Base-by-base conservation (phyloP, 2,113 vertebrate species). In the Gnathonemus longibarbis region DNA sequence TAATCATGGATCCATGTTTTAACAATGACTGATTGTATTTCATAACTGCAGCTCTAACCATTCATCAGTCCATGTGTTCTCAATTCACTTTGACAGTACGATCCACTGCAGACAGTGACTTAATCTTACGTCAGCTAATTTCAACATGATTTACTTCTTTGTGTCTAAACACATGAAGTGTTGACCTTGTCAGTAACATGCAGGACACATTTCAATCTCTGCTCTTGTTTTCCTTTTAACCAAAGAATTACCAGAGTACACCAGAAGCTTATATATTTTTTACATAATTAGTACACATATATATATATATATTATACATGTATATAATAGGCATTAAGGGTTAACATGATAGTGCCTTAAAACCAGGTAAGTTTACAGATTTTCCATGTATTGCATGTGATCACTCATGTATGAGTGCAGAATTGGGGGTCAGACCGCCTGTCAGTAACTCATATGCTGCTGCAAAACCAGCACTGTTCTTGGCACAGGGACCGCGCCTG, bases 281-380 rank as follows among this genome's bases (percentile, higher is more conserved):
- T 88, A 94, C 92, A 93, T 93, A 93, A 93, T 94, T 94, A 93
- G 93, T 95, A 95, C 95, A 93, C 95, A 95, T 91, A 95, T 95
- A 93, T 95, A 95, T 91, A 94, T 95, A 95, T 91, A 93, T 91
- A 94, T 91, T 94, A 94, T 93, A 94, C 94, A 94, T 93, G 92
- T 90, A 93, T 93, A 92, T 93, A 90, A 93, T 91, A 93, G 89
- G 92, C 89, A 94, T 89, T 91, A 92, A 39, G 90, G 88, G 92
- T 92, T 94, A 94, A 92, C 92, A 93, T 91, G 92, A 94, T 92
- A 93, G 31, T 53, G 86, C 93, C 93, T 92, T 92, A 91, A 88
- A 53, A 74, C 5, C 58, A 94, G 90, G 89, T 21, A 91, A 52
- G 92, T 89, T 93, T 94, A 94, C 90, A 93, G 45, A 87, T 88